Evolutionary conservation across 2,113 vertebrate genomes (phyloP).

Genomic region (Corythoichthys intestinalis): DNA sequence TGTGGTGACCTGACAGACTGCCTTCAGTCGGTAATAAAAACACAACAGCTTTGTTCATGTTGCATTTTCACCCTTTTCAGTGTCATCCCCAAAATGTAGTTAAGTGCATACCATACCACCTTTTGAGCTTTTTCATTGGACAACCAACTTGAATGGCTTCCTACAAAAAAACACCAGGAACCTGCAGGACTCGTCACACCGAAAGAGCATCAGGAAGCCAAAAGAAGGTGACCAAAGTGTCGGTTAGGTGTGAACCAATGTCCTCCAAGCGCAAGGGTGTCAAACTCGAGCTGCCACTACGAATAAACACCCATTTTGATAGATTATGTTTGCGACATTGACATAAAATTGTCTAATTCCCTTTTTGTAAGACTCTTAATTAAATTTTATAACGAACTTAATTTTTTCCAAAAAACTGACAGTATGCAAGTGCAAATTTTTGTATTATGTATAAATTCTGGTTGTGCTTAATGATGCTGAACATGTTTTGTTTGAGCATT

Average conservation of each 20-base stretch:
- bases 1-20: no score
- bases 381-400: no score
- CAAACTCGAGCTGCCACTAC: no score
- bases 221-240: neutral
- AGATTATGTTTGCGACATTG: no score
- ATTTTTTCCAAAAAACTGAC: no score
- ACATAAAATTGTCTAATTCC: no score
- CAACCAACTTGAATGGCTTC: neutral
- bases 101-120: neutral
- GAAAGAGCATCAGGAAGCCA: neutral
- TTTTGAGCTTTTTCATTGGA: neutral
- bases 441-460: no score
- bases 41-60: neutral
- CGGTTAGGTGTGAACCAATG: neutral
- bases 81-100: neutral
- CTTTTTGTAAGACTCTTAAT: no score
- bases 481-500: no score
- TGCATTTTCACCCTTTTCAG: neutral
- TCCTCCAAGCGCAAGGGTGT: neutral
- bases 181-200: neutral
- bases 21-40: neutral
- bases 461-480: no score
- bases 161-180: neutral
- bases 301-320: no score
- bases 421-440: no score